Evolutionary conservation across 2,888 invertebrate genomes (phyloP).

Genomic region (Polia nebulosa): DNA sequence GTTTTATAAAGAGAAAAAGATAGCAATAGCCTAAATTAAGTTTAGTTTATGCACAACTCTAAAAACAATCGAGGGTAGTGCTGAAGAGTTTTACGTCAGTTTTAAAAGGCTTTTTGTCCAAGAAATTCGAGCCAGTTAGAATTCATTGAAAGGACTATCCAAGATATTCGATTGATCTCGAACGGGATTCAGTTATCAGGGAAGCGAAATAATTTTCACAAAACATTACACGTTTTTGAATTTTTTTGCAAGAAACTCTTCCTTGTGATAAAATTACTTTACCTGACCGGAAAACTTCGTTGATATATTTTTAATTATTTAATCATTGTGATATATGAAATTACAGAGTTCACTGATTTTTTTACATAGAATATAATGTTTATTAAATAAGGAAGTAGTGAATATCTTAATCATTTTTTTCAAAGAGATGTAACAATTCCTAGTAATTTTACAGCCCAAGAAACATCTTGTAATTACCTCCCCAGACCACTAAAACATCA

Average conservation of each 20-base stretch:
- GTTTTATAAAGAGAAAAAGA: too few species aligned
- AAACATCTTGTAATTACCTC: conserved; percentile 22
- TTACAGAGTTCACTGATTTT: too few species aligned
- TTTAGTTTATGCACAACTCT: too few species aligned
- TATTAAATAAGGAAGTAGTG: too few species aligned
- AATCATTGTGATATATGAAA: too few species aligned
- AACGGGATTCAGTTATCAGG: not conserved
- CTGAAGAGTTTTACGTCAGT: too few species aligned
- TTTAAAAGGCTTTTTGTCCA: too few species aligned
- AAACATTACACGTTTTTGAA: not conserved
- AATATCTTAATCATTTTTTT: not conserved
- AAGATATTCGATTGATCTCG: conserved; percentile 1
- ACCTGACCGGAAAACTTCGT: not conserved
- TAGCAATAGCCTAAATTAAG: too few species aligned
- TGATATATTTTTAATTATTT: not conserved
- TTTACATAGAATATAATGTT: not conserved
- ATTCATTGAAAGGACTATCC: not conserved
- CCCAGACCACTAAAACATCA: not conserved
- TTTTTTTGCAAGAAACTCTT: not conserved
- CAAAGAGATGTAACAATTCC: not conserved
- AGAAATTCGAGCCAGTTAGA: not conserved
- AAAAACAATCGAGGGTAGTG: not conserved
- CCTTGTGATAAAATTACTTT: not conserved
- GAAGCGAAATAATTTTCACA: not conserved
- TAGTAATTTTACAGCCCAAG: conserved; percentile 18